Evolutionary conservation across 2,888 invertebrate species (phyloP).

Genomic region (Lycaena phlaeas): DNA sequence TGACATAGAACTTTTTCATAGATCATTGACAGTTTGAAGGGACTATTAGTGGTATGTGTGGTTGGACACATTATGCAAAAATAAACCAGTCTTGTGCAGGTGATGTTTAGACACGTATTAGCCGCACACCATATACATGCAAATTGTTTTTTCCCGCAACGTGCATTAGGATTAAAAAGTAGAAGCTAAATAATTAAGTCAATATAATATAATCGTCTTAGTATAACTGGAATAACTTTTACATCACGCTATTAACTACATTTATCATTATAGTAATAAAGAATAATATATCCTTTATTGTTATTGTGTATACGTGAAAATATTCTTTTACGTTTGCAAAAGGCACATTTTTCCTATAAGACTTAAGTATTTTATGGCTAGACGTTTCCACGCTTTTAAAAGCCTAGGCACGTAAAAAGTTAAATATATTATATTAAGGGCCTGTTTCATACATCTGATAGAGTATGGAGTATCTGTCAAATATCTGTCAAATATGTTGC

Average conservation of each 20-base stretch:
- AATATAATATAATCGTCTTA: background rate
- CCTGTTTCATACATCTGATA: too few species aligned
- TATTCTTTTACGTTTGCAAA: too few species aligned
- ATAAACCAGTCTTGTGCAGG: conserved; percentile 51
- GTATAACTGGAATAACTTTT: background rate
- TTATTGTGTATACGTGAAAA: too few species aligned
- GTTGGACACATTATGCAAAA: conserved; percentile 48
- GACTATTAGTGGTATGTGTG: conserved; percentile 50
- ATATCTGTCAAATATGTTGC: too few species aligned
- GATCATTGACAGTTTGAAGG: conserved; percentile 31
- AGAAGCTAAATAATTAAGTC: background rate
- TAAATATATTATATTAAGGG: too few species aligned
- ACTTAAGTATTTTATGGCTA: too few species aligned
- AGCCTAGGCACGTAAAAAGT: too few species aligned
- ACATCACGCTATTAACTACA: background rate
- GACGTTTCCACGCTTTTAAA: too few species aligned
- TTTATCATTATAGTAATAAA: too few species aligned
- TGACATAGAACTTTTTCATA: conserved; percentile 23
- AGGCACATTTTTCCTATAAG: too few species aligned
- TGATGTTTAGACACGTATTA: conserved; percentile 50
- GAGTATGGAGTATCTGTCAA: too few species aligned
- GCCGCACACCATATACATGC: conserved; percentile 47
- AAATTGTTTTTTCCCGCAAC: conserved; percentile 27
- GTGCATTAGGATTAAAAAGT: conserved; percentile 11
- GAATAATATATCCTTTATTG: too few species aligned